Evolutionary conservation across 2,113 vertebrate species (phyloP).

Genomic region (Rynchops niger): DNA sequence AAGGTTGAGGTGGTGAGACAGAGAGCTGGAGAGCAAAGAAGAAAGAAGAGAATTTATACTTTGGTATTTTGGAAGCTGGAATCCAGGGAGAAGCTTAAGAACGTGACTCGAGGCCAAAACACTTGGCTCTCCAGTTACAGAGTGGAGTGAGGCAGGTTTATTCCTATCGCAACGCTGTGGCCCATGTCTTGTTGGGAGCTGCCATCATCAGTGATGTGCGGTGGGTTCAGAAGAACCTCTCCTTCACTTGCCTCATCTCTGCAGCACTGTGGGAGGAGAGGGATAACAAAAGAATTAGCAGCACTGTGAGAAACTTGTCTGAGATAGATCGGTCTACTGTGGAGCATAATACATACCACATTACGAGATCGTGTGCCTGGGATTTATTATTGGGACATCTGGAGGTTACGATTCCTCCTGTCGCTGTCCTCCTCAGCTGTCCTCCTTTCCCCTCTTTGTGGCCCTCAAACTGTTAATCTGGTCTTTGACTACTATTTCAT

Average conservation of each 20-base stretch:
- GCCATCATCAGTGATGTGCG: neutral
- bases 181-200: neutral
- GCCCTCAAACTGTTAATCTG: neutral
- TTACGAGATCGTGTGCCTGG: neutral
- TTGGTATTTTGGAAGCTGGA: conserved; percentile 56
- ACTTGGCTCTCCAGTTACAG: conserved; percentile 25
- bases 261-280: neutral
- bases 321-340: neutral
- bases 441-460: neutral
- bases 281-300: neutral
- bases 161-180: neutral
- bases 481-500: conserved; percentile 27
- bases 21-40: conserved; percentile 20
- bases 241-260: neutral
- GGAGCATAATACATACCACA: neutral
- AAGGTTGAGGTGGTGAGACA: conserved; percentile 28
- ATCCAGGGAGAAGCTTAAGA: conserved; percentile 57
- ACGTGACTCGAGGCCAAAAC: conserved; percentile 58
- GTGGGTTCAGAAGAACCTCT: neutral
- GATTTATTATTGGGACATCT: neutral
- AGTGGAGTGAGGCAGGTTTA: neutral
- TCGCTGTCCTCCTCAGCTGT: neutral
- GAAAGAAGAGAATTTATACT: conserved; percentile 39
- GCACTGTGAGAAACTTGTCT: neutral
- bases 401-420: neutral